These are phyloP conservation scores for Chironex yamaguchii DNA, from an alignment of 30 jellyfish, hydroid and myxozoan species.

Conservation along the genomic window DNA sequence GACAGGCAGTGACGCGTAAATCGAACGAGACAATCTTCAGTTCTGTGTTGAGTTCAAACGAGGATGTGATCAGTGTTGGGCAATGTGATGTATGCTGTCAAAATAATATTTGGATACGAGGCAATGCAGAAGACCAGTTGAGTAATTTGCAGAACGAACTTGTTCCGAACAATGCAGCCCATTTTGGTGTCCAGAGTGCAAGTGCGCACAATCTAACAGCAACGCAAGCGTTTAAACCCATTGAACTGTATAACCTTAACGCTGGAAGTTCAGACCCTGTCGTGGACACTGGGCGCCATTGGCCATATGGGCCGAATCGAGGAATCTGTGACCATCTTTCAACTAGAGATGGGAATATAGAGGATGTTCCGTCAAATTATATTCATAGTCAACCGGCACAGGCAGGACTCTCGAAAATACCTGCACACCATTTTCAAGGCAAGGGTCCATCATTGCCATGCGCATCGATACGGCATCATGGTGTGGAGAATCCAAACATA, in stretches of 20 bases:
- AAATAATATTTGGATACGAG: not conserved
- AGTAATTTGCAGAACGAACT: too few species aligned
- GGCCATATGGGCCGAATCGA: too few species aligned
- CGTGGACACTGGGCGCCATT: not conserved
- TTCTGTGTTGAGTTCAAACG: constrained; percentile 60
- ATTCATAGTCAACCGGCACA: not conserved
- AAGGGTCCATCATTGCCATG: not conserved
- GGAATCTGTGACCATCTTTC: too few species aligned
- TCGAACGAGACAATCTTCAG: constrained; percentile 80
- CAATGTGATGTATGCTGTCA: not conserved
- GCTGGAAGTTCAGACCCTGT: not conserved
- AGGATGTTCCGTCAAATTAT: not conserved
- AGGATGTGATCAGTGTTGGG: constrained; percentile 25
- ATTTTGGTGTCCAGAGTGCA: not conserved
- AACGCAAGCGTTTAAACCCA: not conserved
- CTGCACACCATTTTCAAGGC: not conserved
- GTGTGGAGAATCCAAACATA: not conserved
- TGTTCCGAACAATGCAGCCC: not conserved
- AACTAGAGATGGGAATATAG: not conserved
- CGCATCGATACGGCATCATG: too few species aligned
- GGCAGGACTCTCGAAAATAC: not conserved
- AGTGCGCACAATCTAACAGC: not conserved
- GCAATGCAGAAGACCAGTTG: not conserved
- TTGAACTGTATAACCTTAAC: not conserved
- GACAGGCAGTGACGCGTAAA: constrained; percentile 77